A percentile compares a stretch with the other conserved stretches of the same genome.
These are phyloP conservation scores for Sternarchorhynchus goeldii DNA, from an alignment of 2,797 vertebrate genomes.

Conservation along the genomic window DNA sequence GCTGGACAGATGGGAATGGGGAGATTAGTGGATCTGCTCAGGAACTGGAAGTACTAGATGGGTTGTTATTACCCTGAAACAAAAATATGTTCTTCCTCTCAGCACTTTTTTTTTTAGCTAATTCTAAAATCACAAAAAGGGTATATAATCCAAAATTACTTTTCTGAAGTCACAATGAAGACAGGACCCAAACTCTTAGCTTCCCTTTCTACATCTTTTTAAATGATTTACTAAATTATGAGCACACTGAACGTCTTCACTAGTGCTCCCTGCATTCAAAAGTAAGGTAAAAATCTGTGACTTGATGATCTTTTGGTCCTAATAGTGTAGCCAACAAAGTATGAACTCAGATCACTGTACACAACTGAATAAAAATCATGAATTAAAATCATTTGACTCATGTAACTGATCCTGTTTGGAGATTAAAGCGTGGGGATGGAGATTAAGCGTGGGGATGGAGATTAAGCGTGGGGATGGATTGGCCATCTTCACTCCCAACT, in stretches of 20 bases:
- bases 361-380: too few relatives aligned
- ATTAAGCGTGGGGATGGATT: not conserved
- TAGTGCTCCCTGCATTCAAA: too few relatives aligned
- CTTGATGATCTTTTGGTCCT: not conserved
- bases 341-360: too few relatives aligned
- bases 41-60: not conserved
- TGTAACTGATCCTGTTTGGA: not conserved
- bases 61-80: not conserved
- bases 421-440: not conserved
- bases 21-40: not conserved
- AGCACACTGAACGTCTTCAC: not conserved
- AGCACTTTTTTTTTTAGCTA: not conserved
- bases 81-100: not conserved
- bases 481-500: too few relatives aligned
- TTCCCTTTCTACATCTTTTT: not conserved
- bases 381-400: not conserved
- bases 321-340: too few relatives aligned
- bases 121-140: too few relatives aligned
- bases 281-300: too few relatives aligned
- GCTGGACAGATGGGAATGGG: not conserved
- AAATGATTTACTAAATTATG: not conserved
- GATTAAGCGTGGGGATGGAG: not conserved
- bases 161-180: conserved; percentile 1
- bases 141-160: not conserved
- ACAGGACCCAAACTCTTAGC: not conserved